Evolutionary conservation across 1,140 invertebrate genomes (phyloP).

Genomic region (Stenopsyche tienmushanensis): DNA sequence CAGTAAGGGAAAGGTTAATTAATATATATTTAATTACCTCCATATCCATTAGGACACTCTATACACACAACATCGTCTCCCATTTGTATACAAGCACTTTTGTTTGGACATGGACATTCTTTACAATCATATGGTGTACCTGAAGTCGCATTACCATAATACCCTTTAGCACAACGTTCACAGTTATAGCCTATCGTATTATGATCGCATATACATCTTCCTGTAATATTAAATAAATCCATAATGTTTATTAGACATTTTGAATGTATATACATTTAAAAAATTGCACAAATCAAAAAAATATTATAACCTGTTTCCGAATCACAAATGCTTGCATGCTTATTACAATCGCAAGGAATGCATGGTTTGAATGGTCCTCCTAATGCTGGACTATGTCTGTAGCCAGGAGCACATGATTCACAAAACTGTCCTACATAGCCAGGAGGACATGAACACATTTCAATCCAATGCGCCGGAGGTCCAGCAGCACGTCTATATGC

Average conservation of each 20-base stretch:
- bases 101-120: constrained; percentile 91
- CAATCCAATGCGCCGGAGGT: constrained; percentile 85
- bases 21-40: too few species aligned
- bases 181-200: constrained; percentile 96
- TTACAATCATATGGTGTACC: constrained; percentile 87
- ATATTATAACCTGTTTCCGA: constrained; percentile 87
- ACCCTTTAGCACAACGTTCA: constrained; percentile 89
- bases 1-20: too few species aligned
- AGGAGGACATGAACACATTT: constrained; percentile 89
- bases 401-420: constrained; percentile 94
- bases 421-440: constrained; percentile 95
- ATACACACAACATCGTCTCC: constrained; percentile 81
- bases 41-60: constrained; percentile 91
- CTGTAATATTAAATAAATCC: constrained; percentile 55
- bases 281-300: too few species aligned
- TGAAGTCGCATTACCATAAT: constrained; percentile 89
- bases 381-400: constrained; percentile 82
- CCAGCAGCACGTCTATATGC: constrained; percentile 80
- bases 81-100: constrained; percentile 88
- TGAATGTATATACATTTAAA: constrained; percentile 13
- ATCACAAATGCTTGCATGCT: constrained; percentile 94
- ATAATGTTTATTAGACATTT: too few species aligned
- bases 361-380: constrained; percentile 92
- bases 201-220: constrained; percentile 94
- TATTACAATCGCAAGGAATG: constrained; percentile 94